Evolutionary conservation across 2,888 invertebrate genomes (phyloP), one percentile per base, ranked within the genome.

Genomic region (Euclidia mi): DNA sequence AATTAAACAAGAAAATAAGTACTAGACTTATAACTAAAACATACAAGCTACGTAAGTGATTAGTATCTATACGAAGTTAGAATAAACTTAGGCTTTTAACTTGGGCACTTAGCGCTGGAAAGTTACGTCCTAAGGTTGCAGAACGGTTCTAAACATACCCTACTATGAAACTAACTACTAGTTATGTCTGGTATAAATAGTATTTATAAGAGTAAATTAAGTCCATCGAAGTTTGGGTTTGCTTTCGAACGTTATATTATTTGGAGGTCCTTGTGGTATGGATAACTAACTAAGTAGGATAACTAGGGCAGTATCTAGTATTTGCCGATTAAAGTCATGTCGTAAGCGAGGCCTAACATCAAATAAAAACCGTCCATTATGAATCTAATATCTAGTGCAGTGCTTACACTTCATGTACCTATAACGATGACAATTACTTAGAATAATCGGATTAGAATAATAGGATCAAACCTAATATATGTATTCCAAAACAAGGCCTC

Each of bases 131-230:
- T 50, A 12, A 70, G 53, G 56, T 52, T 59, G 44, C 53, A 56
- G 57, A 59, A 62, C 55, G 64, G 49, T 66, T 67, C 59, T 41
- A 55, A 60, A 56, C 62, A 59, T 43, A 45, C n/a, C 46, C 52
- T 56, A 63, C 68, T 66, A 57, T 41, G 53, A 52, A 65, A 48
- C 50, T 68, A 35, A 51, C 50, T 37, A 46, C 50, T 69, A 53
- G 61, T 65, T 69, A 65, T 65, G 65, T 45, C 50, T 29, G 49
- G 46, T 46, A 48, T 61, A 69, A 68, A 68, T 44, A 65, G 46
- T 53, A 50, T 25, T 55, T 14, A 4, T 10, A 7, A 6, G 14
- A 18, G 28, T 47, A 31, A 35, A 47, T 34, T 53, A 29, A 50
- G 46, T 14, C 49, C 25, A 55, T 63, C 53, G 48, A 34, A 10